Evolutionary conservation across 2,797 vertebrate species (phyloP).

Genomic region (Intellagama lesueurii): DNA sequence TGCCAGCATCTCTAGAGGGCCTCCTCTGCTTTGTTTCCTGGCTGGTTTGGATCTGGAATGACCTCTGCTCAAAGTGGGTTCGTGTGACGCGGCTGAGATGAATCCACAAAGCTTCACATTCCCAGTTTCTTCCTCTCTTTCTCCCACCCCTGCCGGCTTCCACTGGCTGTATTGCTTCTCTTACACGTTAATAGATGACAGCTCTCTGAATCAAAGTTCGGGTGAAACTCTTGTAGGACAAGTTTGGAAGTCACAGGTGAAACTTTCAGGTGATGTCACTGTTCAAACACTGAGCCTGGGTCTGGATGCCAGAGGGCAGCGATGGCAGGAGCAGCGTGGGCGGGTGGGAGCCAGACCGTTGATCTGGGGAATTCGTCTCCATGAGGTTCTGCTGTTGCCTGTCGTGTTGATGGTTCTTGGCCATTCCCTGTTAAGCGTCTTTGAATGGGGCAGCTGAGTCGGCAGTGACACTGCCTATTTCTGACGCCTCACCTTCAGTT

Average conservation of each 20-base stretch:
- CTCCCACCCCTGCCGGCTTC: no score
- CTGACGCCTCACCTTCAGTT: background rate
- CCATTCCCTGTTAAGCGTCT: background rate
- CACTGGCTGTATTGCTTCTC: background rate
- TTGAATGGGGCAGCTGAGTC: background rate
- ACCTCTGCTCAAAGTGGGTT: background rate
- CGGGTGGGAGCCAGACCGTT: no score
- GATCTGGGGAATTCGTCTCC: no score
- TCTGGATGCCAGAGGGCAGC: background rate
- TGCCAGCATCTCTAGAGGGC: background rate
- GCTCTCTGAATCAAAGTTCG: conserved; percentile 27
- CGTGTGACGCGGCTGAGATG: background rate
- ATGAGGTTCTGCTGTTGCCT: no score
- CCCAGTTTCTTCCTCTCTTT: no score
- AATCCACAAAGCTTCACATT: no score
- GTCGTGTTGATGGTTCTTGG: background rate
- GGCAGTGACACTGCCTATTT: background rate
- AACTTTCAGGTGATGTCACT: conserved; percentile 32
- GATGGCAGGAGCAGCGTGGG: background rate
- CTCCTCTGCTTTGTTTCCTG: background rate
- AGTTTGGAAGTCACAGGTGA: background rate
- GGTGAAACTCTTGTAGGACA: conserved; percentile 24
- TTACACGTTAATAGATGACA: no score
- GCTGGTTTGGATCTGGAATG: background rate
- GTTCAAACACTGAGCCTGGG: background rate